Base-by-base conservation (phyloP, 2,888 invertebrate genomes). In the Pollenia amentaria region DNA sequence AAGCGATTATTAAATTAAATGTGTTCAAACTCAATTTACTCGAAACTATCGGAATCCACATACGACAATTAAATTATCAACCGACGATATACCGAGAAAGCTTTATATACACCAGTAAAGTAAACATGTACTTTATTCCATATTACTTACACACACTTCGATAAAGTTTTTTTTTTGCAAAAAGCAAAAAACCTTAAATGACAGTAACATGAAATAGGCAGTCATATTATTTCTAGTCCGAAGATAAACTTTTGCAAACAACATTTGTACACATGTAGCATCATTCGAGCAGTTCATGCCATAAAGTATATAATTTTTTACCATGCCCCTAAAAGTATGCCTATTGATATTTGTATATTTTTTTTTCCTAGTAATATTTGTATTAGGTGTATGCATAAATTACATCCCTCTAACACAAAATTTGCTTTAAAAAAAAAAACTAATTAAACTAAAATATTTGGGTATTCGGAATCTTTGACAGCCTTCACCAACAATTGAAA, bases 161-260 rank as follows among this genome's bases (percentile, higher is more conserved):
- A 4, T 11, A 51, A 2, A 12, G 12, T 7, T n/a, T 51, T 14
- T 7, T n/a, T 51, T 14, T n/a, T 51, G n/a, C 14, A 14, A 14
- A 48, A 48, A 18, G 60, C 6, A 21, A 42, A n/a, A 64, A 65
- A 55, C 38, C 6, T 11, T 11, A 64, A 70, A 29, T 79, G 86
- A 64, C 78, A 78, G 44, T 70, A 64, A 83, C 73, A 86, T 82
- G 86, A 75, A 86, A 78, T 75, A 70, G 76, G 73, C 82, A 73
- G 85, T 70, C 48, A 51, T 69, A 76, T 10, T 76, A 62, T 53
- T 53, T 44, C 38, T 38, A 69, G 46, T 70, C 29, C 53, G 53
- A 38, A 65, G 21, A 65, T 57, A 85, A 55, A 76, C 10, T 55
- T 75, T 70, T 51, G 53, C 11, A 75, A 55, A 67, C 46, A 62